Percentiles rank a stretch among this genome's conserved stretches.
Conservation (phyloP, 2,113 vertebrate species). For the Montifringilla adamsi region DNA sequence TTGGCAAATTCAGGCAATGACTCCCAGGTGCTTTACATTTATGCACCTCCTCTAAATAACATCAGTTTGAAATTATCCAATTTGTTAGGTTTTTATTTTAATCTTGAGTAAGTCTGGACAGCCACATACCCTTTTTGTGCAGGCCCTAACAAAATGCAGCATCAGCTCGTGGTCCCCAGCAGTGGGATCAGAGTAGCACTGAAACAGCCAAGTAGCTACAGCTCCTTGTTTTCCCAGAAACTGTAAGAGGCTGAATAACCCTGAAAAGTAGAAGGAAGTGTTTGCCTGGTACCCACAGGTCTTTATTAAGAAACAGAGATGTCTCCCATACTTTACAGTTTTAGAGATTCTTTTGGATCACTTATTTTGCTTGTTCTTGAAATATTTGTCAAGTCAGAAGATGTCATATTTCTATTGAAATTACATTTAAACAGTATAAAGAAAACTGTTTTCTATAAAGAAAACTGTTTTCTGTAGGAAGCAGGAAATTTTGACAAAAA, state of each 20-base stretch:
- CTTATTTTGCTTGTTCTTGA: background rate
- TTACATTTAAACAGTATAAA: background rate
- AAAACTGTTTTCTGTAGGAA: background rate
- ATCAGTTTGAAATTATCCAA: background rate
- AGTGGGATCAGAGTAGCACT: background rate
- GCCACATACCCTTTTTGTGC: background rate
- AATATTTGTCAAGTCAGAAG: background rate
- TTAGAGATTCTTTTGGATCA: background rate
- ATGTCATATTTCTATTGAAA: background rate
- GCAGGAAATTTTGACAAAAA: background rate
- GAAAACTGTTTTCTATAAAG: background rate
- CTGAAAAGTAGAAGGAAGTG: background rate
- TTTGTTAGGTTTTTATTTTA: background rate
- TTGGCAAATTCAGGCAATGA: background rate
- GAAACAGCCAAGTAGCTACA: rapidly evolving
- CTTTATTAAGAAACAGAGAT: background rate
- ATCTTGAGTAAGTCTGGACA: background rate
- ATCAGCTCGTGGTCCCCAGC: background rate
- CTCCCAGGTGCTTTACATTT: background rate
- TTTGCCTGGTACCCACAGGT: background rate
- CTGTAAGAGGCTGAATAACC: background rate
- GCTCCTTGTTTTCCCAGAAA: background rate
- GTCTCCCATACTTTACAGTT: background rate
- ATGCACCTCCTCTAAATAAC: background rate
- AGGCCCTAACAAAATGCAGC: background rate